Percentiles rank a stretch among this genome's conserved stretches.
Conservation (phyloP, 1,140 invertebrate genomes). For the Cotesia glomerata region DNA sequence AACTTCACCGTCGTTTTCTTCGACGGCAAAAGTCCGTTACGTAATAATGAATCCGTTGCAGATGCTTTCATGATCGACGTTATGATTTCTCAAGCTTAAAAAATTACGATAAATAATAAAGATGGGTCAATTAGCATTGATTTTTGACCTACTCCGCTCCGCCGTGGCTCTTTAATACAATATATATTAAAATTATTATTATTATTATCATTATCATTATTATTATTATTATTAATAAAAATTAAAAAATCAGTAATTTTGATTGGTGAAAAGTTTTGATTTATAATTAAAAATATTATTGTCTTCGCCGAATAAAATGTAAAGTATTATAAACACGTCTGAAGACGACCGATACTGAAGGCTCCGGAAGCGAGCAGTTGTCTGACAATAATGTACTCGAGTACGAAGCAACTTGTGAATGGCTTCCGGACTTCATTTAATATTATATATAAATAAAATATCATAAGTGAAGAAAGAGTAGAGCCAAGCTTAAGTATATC, state of each 20-base stretch:
- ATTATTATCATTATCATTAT: too few species aligned
- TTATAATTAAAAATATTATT: not conserved
- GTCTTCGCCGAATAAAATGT: slow-evolving; percentile 10
- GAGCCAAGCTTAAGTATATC: not conserved
- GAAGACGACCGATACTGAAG: slow-evolving; percentile 43
- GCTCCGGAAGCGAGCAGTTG: slow-evolving; percentile 58
- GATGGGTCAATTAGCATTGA: not conserved
- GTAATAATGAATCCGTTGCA: slow-evolving; percentile 45
- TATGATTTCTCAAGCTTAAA: slow-evolving; percentile 21
- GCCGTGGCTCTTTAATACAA: too few species aligned
- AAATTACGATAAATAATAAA: not conserved
- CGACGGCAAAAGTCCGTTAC: slow-evolving; percentile 51
- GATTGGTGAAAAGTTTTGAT: too few species aligned
- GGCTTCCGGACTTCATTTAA: slow-evolving; percentile 37
- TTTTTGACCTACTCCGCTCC: not conserved
- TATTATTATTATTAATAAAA: too few species aligned
- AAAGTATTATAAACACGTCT: slow-evolving; percentile 57
- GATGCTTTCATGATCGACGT: slow-evolving; percentile 40
- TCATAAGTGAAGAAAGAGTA: slow-evolving; percentile 6
- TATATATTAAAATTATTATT: too few species aligned
- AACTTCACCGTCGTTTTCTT: slow-evolving; percentile 50
- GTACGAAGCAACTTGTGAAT: slow-evolving; percentile 55
- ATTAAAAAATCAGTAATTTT: too few species aligned
- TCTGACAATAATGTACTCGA: slow-evolving; percentile 59
- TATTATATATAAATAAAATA: not conserved